Percentiles rank a stretch among this genome's conserved stretches.
Evolutionary conservation across 2,797 vertebrate genomes (phyloP).

Genomic region (Paratrypauchen microcephalus): DNA sequence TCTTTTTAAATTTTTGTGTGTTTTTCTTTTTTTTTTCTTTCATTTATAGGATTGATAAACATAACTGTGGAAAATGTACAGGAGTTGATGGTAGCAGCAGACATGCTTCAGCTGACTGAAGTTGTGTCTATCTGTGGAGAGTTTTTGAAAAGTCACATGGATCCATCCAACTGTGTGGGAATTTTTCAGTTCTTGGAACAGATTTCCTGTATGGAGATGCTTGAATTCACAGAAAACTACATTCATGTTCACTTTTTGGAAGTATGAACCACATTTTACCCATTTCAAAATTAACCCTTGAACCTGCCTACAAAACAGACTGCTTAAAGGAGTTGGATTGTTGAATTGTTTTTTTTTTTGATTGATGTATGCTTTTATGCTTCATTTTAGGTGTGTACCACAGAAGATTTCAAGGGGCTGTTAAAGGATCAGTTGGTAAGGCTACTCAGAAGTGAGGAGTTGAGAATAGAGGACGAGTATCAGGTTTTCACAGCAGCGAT

Average conservation of each 20-base stretch:
- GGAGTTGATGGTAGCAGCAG: conserved; percentile 93
- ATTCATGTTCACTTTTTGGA: conserved; percentile 94
- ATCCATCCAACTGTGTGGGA: conserved; percentile 92
- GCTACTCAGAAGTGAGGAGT: conserved; percentile 91
- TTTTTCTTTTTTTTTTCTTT: not conserved
- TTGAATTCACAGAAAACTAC: conserved; percentile 94
- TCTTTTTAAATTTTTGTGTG: not conserved
- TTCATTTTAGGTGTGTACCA: conserved; percentile 72
- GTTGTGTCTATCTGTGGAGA: conserved; percentile 93
- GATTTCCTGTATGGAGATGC: conserved; percentile 88
- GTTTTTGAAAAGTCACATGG: conserved; percentile 92
- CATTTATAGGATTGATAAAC: conserved; percentile 80
- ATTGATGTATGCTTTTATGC: not conserved
- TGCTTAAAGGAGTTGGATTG: not conserved
- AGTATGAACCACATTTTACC: conserved; percentile 59
- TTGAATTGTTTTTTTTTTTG: not conserved
- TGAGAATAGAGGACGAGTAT: conserved; percentile 96
- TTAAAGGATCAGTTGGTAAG: conserved; percentile 90
- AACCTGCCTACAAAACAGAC: too few relatives aligned
- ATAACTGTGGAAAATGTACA: conserved; percentile 91
- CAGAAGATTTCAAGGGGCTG: conserved; percentile 89
- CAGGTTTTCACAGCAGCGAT: conserved; percentile 94
- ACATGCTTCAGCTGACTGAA: conserved; percentile 95
- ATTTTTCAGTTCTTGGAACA: conserved; percentile 97
- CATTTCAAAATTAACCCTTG: not conserved